phyloP scores from a whole-genome alignment of 1,140 invertebrate genomes.

The Drosophila funebris region DNA sequence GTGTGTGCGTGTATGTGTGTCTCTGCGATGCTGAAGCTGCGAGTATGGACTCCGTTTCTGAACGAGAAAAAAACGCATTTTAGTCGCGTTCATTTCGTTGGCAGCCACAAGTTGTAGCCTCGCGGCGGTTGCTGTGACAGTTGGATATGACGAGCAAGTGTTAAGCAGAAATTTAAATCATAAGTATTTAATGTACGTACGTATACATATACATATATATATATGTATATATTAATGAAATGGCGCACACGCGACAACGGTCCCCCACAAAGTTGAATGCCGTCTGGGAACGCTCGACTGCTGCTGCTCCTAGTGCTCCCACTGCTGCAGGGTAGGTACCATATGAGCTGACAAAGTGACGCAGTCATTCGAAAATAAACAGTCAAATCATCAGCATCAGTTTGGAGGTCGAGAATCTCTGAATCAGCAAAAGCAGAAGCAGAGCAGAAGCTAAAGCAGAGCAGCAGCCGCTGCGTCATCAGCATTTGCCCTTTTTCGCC shows the following conservation, averaged over 20 bases:
- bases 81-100: conserved; percentile 49
- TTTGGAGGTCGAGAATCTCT: conserved; percentile 37
- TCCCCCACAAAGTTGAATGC: conserved; percentile 30
- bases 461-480: conserved; percentile 56
- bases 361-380: conserved; percentile 56
- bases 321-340: conserved; percentile 14
- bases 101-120: conserved; percentile 72
- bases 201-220: neutral
- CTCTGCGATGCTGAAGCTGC: conserved; percentile 32
- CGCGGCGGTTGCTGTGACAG: conserved; percentile 31
- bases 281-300: conserved; percentile 8
- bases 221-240: conserved; percentile 25
- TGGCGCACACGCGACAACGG: conserved; percentile 38
- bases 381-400: conserved; percentile 45
- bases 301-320: neutral
- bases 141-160: neutral
- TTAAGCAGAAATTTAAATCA: conserved; percentile 13
- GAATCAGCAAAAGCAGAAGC: conserved; percentile 51
- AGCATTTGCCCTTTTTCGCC: conserved; percentile 10
- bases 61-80: conserved; percentile 42
- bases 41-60: conserved; percentile 25
- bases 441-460: neutral
- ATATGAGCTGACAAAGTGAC: conserved; percentile 21
- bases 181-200: conserved; percentile 22
- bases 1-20: neutral